phyloP scores from a whole-genome alignment of 2,113 vertebrate species.

The Heliornis fulica region DNA sequence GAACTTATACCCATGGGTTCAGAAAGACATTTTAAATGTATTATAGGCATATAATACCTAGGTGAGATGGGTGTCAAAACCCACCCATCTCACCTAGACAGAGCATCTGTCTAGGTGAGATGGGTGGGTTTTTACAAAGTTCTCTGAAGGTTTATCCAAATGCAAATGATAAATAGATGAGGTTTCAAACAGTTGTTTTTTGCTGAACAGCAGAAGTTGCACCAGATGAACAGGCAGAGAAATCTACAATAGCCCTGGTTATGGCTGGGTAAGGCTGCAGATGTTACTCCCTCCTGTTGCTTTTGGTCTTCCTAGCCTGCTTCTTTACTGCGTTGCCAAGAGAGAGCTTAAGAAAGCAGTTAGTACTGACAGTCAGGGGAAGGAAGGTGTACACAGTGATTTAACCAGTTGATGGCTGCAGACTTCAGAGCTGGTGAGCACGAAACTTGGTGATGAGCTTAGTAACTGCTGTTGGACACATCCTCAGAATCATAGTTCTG shows the following conservation, averaged over 20 bases:
- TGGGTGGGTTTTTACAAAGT: background rate
- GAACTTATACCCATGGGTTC: background rate
- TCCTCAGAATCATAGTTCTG: background rate
- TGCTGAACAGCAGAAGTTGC: background rate
- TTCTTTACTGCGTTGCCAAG: background rate
- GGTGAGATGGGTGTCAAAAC: too few species aligned
- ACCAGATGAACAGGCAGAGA: background rate
- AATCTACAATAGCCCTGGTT: background rate
- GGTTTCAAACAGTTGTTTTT: background rate
- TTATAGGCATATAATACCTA: too few species aligned
- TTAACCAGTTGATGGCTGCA: background rate
- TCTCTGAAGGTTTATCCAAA: background rate
- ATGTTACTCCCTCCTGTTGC: background rate
- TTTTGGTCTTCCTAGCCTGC: background rate
- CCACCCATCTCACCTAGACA: too few species aligned
- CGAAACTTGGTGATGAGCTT: accelerated
- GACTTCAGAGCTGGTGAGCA: background rate
- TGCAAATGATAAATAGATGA: background rate
- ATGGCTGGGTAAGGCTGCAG: background rate
- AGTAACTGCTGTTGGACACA: background rate
- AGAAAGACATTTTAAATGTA: background rate
- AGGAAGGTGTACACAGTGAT: background rate
- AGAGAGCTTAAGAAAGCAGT: background rate
- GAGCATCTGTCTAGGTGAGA: background rate
- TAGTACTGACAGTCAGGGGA: background rate